Conservation (phyloP, 2,888 invertebrate genomes). For the Esperia sulphurella region DNA sequence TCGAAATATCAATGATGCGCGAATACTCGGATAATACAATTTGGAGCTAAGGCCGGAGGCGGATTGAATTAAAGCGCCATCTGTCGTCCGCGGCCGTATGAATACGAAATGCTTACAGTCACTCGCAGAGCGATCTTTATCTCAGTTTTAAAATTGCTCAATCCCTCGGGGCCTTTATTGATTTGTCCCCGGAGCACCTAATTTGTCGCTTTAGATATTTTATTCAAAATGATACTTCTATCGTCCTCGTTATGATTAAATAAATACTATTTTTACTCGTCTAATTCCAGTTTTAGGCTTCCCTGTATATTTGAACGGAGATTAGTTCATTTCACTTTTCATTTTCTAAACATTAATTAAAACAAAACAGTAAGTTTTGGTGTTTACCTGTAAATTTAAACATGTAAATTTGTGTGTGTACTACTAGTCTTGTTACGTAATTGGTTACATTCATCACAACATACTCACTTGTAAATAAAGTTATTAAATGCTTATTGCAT, state of each 20-base stretch:
- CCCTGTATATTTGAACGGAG: too few species aligned
- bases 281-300: too few species aligned
- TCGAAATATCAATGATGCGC: constrained; percentile 79
- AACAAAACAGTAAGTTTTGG: too few species aligned
- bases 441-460: too few species aligned
- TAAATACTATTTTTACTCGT: background rate
- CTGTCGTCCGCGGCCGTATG: constrained; percentile 73
- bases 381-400: too few species aligned
- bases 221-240: constrained; percentile 56
- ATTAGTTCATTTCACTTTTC: too few species aligned
- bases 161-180: constrained; percentile 69
- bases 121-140: constrained; percentile 69
- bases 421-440: too few species aligned
- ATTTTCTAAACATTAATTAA: too few species aligned
- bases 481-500: too few species aligned
- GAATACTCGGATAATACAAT: constrained; percentile 75
- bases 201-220: constrained; percentile 65
- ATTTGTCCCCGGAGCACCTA: constrained; percentile 68
- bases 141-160: constrained; percentile 77
- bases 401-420: too few species aligned
- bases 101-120: constrained; percentile 73
- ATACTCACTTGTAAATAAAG: too few species aligned
- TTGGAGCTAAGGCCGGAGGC: constrained; percentile 74
- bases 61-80: constrained; percentile 76
- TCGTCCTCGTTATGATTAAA: constrained; percentile 27